A percentile compares a stretch with the other conserved stretches of the same genome.
Evolutionary conservation across 2,113 vertebrate species (phyloP).

Genomic region (Athene noctua): DNA sequence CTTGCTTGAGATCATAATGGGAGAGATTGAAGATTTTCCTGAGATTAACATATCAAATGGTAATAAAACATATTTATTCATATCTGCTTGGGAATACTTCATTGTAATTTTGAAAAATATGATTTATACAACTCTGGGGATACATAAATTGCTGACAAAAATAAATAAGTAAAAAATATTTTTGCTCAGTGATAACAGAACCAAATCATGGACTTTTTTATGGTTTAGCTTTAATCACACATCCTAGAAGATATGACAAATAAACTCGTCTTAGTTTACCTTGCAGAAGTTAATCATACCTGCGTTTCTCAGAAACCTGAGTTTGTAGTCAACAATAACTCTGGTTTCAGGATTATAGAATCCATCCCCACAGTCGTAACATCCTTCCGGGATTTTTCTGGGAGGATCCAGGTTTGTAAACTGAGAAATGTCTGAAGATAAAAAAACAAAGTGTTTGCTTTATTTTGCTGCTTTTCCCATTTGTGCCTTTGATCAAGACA

Average conservation of each 20-base stretch:
- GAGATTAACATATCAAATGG: background rate
- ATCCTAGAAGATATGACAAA: background rate
- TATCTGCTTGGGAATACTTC: slow-evolving; percentile 18
- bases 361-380: slow-evolving; percentile 91
- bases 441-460: background rate
- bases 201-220: background rate
- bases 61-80: background rate
- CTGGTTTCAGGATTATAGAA: slow-evolving; percentile 88
- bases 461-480: background rate
- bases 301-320: slow-evolving; percentile 85
- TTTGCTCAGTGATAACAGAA: background rate
- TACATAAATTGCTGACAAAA: background rate
- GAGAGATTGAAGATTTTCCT: background rate
- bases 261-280: background rate
- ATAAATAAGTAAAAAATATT: background rate
- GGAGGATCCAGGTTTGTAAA: slow-evolving; percentile 84
- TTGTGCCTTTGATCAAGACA: background rate
- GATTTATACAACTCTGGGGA: background rate
- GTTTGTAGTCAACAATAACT: slow-evolving; percentile 77
- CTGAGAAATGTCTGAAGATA: slow-evolving; percentile 82
- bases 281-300: slow-evolving; percentile 72
- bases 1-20: background rate
- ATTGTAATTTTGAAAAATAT: background rate
- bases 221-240: background rate
- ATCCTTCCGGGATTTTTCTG: slow-evolving; percentile 80